Evolutionary conservation across 1,140 invertebrate genomes (phyloP).

Genomic region (Lineus longissimus): DNA sequence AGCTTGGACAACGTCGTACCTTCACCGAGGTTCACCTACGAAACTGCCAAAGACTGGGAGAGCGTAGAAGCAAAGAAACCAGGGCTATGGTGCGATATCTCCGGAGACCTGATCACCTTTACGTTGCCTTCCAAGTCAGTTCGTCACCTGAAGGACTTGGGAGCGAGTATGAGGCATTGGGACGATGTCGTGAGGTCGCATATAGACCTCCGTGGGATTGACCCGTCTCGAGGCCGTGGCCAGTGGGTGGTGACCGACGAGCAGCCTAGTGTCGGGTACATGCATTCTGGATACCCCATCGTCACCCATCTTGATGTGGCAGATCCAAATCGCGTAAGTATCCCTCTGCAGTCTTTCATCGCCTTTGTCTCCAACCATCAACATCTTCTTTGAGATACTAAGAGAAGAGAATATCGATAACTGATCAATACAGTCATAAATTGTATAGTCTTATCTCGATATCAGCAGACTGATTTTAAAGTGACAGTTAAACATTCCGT

Average conservation of each 20-base stretch:
- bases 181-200: conserved; percentile 21
- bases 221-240: conserved; percentile 10
- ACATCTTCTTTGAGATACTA: too few species aligned
- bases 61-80: conserved; percentile 4
- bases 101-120: conserved; percentile 23
- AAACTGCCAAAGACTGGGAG: too few species aligned
- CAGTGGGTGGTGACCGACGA: conserved; percentile 27
- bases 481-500: too few species aligned
- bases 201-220: conserved; percentile 21
- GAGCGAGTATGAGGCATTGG: conserved; percentile 17
- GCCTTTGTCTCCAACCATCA: too few species aligned
- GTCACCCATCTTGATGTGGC: conserved; percentile 27
- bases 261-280: conserved; percentile 26
- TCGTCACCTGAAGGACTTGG: conserved; percentile 19
- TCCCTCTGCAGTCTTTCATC: too few species aligned
- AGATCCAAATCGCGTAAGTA: conserved; percentile 14
- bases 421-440: too few species aligned
- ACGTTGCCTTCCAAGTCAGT: conserved; percentile 25
- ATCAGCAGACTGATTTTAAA: too few species aligned
- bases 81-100: conserved; percentile 29
- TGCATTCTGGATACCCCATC: conserved; percentile 32
- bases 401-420: too few species aligned
- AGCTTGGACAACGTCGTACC: too few species aligned
- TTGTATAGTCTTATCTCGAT: too few species aligned
- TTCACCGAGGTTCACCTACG: too few species aligned